These are phyloP conservation scores for zebrafish (Danio rerio) DNA, from an alignment of 2,113 vertebrate species.

Conservation along the genomic window DNA sequence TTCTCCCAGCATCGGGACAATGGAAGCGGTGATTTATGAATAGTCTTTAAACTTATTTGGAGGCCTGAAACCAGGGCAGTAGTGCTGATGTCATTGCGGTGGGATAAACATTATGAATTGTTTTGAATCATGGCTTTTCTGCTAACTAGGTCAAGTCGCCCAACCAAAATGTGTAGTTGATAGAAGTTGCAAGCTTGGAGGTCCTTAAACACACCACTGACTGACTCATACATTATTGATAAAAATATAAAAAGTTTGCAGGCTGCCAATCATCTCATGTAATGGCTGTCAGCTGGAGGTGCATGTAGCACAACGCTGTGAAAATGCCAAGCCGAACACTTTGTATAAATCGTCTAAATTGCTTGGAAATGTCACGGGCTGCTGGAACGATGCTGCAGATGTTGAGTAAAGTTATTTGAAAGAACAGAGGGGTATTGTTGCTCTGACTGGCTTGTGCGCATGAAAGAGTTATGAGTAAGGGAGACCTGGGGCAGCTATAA, in stretches of 20 bases:
- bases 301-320: constrained; percentile 32
- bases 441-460: not conserved
- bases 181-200: constrained; percentile 32
- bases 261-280: constrained; percentile 26
- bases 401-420: constrained; percentile 12
- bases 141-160: constrained; percentile 39
- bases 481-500: not conserved
- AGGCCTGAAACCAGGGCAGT: constrained; percentile 26
- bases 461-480: not conserved
- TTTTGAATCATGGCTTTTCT: constrained; percentile 24
- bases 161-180: constrained; percentile 36
- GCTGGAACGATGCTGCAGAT: not conserved
- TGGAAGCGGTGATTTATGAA: constrained; percentile 47
- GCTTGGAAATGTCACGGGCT: constrained; percentile 31
- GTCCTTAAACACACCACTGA: not conserved
- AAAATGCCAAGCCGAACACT: constrained; percentile 40
- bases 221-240: constrained; percentile 39
- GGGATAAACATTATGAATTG: constrained; percentile 49
- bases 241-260: constrained; percentile 14
- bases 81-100: constrained; percentile 45
- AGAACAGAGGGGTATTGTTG: not conserved
- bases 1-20: constrained; percentile 48
- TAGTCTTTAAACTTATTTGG: constrained; percentile 33
- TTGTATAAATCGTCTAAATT: constrained; percentile 37
- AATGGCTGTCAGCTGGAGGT: constrained; percentile 36